Conservation (phyloP, 2,888 invertebrate species). For the Baccha elongata region DNA sequence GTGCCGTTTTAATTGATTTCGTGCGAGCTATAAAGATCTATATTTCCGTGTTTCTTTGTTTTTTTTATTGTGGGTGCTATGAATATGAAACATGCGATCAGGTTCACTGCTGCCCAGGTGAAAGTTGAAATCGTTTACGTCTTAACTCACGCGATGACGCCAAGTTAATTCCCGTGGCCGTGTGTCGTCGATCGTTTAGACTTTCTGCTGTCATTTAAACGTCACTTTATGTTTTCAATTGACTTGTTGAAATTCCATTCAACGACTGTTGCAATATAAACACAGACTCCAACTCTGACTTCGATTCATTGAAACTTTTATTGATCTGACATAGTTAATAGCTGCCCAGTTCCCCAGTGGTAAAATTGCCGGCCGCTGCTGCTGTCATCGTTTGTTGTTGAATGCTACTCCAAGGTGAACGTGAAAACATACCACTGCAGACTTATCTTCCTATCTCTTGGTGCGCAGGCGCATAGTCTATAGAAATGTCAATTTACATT, state of each 20-base stretch:
- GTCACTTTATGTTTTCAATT: slow-evolving; percentile 60
- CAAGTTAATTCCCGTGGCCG: slow-evolving; percentile 23
- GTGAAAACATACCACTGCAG: background rate
- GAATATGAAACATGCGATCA: slow-evolving; percentile 24
- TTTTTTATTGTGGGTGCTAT: slow-evolving; percentile 38
- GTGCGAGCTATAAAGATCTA: slow-evolving; percentile 42
- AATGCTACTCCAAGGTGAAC: slow-evolving; percentile 56
- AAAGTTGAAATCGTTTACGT: slow-evolving; percentile 53
- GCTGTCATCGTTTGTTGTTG: slow-evolving; percentile 39
- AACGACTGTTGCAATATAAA: background rate
- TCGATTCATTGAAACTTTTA: slow-evolving; percentile 54
- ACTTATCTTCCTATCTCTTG: slow-evolving; percentile 14
- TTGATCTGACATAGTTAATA: slow-evolving; percentile 61
- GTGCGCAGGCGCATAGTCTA: slow-evolving; percentile 24
- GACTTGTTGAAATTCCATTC: slow-evolving; percentile 57
- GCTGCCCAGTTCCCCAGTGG: slow-evolving; percentile 32
- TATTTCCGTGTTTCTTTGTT: slow-evolving; percentile 1
- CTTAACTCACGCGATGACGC: slow-evolving; percentile 29
- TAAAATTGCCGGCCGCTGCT: background rate
- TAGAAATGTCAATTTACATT: slow-evolving; percentile 51
- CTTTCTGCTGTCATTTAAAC: slow-evolving; percentile 48
- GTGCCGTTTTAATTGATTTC: slow-evolving; percentile 65
- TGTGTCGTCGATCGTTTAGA: slow-evolving; percentile 13
- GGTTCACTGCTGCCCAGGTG: slow-evolving; percentile 34
- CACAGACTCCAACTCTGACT: slow-evolving; percentile 12